Percentiles rank a stretch among this genome's conserved stretches.
Conservation (phyloP, 2,888 invertebrate species). For the Geotrupes spiniger region DNA sequence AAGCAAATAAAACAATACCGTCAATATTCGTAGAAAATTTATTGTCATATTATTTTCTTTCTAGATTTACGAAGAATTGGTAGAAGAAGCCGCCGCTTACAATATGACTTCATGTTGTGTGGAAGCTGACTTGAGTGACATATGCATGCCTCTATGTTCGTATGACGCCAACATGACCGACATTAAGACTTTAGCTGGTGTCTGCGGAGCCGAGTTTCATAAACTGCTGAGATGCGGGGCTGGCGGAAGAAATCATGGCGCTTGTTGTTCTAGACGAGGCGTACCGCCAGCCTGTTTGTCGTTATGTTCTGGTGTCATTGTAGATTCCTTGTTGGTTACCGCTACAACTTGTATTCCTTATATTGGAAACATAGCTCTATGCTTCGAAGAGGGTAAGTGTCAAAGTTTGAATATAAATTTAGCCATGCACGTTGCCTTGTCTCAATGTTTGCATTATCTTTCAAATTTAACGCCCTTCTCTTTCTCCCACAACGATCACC, state of each 20-base stretch:
- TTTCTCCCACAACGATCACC: no score
- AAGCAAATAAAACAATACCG: no score
- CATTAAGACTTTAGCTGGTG: constrained; percentile 67
- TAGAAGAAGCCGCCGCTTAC: constrained; percentile 62
- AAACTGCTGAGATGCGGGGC: constrained; percentile 64
- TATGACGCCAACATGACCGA: constrained; percentile 82
- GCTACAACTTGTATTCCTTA: constrained; percentile 74
- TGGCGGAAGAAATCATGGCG: constrained; percentile 70
- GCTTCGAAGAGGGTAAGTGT: constrained; percentile 77
- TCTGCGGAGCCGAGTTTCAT: constrained; percentile 75
- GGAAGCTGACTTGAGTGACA: constrained; percentile 63
- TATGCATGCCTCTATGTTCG: constrained; percentile 75
- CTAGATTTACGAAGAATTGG: constrained; percentile 59
- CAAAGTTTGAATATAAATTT: no score
- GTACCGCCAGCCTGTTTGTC: constrained; percentile 68
- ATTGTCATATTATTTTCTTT: no score
- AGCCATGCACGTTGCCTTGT: no score
- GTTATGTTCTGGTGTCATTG: constrained; percentile 68
- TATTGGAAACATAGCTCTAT: constrained; percentile 80
- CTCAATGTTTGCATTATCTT: no score
- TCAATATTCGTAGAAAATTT: no score
- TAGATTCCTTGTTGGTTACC: constrained; percentile 58
- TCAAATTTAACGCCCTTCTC: no score
- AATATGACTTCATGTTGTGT: constrained; percentile 80
- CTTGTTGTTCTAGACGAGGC: constrained; percentile 71